Evolutionary conservation across 2,888 invertebrate genomes (phyloP), one percentile per base, ranked within the genome.

Genomic region (Ochropleura leucogaster): DNA sequence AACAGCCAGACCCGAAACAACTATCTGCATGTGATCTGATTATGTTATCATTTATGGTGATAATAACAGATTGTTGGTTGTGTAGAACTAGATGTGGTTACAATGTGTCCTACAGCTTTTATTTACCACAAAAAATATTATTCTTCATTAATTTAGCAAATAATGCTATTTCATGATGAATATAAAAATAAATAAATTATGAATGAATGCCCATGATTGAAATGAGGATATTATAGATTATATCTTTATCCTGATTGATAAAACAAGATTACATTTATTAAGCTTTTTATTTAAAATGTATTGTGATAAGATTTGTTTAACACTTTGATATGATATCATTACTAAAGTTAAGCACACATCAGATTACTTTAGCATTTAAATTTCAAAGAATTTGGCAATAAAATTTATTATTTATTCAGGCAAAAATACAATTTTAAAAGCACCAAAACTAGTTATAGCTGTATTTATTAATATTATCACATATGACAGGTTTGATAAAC

Each of bases 401-500:
- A 74, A 64, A 16, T 57, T 40, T 18, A 51, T 20, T 30, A 49
- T 16, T 20, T 40, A n/a, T 6, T 30, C 3, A 47, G 30, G 30
- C 3, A 2, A 73, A 53, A 57, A 59, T 55, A 59, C 12, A 42
- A 53, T 49, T 59, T 51, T 9, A 55, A 57, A 12, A 42, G 40
- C 14, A 51, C 6, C 51, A 9, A 14, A 65, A 65, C 46, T 7
- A 51, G 46, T 68, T 18, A 49, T 53, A 10, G 7, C 55, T 53
- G 46, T 46, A 68, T 44, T 16, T 59, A 51, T 62, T 7, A n/a
- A 30, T 63, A 62, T 68, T 69, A 68, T 73, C 60, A 20, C 49
- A 40, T 2, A 18, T 80, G 74, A 53, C 51, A 68, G 18, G 46
- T 65, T 18, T 57, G 78, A 79, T 80, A 75, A 75, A 75, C 30